Conservation (phyloP, 2,888 invertebrate genomes). For the Tipula confusa region DNA sequence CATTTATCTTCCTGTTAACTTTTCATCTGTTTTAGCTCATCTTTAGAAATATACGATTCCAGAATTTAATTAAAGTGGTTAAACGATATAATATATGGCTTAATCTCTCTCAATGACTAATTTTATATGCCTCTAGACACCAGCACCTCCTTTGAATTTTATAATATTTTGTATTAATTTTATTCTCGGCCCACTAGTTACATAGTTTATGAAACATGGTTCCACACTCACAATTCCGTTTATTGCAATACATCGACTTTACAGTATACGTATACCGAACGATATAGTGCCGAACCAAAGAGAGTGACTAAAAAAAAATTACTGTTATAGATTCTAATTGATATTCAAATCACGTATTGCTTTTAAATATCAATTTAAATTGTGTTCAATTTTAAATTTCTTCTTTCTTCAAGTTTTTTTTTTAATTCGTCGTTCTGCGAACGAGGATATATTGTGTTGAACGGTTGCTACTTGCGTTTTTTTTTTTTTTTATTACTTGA, state of each 20-base stretch:
- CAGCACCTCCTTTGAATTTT: too few species aligned
- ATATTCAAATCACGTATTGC: neutral
- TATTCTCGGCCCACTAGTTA: neutral
- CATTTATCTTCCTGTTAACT: too few species aligned
- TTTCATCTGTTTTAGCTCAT: too few species aligned
- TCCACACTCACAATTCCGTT: neutral
- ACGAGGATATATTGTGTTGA: neutral
- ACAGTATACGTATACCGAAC: neutral
- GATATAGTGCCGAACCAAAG: neutral
- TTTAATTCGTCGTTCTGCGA: neutral
- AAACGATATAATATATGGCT: too few species aligned
- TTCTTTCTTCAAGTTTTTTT: neutral
- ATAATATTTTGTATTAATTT: too few species aligned
- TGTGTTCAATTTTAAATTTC: neutral
- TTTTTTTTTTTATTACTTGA: neutral
- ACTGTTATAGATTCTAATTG: conserved; percentile 14
- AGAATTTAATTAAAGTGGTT: too few species aligned
- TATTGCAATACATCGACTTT: neutral
- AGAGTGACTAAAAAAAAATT: neutral
- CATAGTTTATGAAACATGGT: neutral
- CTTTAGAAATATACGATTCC: too few species aligned
- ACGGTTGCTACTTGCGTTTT: neutral
- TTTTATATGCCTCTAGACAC: too few species aligned
- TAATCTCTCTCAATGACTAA: too few species aligned
- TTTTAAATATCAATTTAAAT: conserved; percentile 12